Evolutionary conservation across 2,113 vertebrate species (phyloP).

Genomic region (Oryzias melastigma): DNA sequence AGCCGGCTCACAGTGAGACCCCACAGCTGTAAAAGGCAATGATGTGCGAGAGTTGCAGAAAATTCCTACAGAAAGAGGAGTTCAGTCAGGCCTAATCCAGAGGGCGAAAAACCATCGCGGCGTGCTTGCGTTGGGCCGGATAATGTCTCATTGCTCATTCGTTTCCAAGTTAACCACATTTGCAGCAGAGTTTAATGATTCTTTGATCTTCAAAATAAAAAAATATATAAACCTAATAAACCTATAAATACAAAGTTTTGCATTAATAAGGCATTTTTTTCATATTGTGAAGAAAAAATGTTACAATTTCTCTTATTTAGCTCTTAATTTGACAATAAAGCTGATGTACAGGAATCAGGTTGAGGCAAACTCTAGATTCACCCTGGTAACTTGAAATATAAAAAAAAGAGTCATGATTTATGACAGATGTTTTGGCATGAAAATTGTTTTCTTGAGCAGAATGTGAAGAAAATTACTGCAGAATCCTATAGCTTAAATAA

Average conservation of each 20-base stretch:
- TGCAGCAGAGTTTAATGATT: conserved; percentile 9
- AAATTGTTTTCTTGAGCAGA: conserved; percentile 43
- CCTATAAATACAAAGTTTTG: too few relatives aligned
- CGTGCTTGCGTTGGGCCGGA: conserved; percentile 11
- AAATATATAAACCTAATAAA: too few relatives aligned
- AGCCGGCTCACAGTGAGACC: conserved; percentile 43
- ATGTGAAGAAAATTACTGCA: conserved; percentile 32
- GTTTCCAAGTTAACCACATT: conserved; percentile 28
- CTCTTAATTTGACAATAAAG: too few relatives aligned
- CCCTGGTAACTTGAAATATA: conserved; percentile 13
- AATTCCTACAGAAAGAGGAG: conserved; percentile 46
- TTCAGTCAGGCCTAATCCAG: conserved; percentile 22
- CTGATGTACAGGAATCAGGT: neutral
- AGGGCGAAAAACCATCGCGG: conserved; percentile 22
- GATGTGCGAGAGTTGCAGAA: conserved; percentile 50
- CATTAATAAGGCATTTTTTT: too few relatives aligned
- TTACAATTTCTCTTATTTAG: too few relatives aligned
- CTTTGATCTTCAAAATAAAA: too few relatives aligned
- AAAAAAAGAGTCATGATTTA: conserved; percentile 32
- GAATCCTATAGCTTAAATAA: conserved; percentile 47
- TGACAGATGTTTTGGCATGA: conserved; percentile 8
- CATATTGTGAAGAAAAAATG: too few relatives aligned
- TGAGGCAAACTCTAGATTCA: conserved; percentile 2
- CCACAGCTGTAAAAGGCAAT: conserved; percentile 50
- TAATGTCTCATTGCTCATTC: conserved; percentile 38